Conservation (phyloP, 2,888 invertebrate species). For the Caenorhabditis sulstoni region DNA sequence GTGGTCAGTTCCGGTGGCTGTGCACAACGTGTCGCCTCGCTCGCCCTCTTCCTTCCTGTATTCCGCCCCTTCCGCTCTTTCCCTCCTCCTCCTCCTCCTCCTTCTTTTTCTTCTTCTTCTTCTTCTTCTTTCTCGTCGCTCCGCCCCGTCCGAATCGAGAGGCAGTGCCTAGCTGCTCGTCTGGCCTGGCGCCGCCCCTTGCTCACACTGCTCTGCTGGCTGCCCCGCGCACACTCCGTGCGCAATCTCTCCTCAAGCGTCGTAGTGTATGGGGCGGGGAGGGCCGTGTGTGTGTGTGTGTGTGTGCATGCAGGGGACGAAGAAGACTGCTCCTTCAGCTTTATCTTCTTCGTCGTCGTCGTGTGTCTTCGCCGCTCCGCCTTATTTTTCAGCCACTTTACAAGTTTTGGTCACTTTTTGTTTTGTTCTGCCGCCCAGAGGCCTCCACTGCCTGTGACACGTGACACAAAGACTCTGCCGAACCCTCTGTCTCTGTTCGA, state of each 20-base stretch:
- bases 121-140: background rate
- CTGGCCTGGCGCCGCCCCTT: slow-evolving; percentile 35
- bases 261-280: slow-evolving; percentile 14
- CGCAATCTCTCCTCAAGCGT: slow-evolving; percentile 32
- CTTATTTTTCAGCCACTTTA: slow-evolving; percentile 59
- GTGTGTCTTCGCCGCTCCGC: slow-evolving; percentile 41
- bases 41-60: slow-evolving; percentile 4
- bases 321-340: slow-evolving; percentile 30
- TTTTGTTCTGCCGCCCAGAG: slow-evolving; percentile 30
- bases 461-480: slow-evolving; percentile 15
- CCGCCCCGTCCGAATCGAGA: slow-evolving; percentile 18
- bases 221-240: slow-evolving; percentile 12
- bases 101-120: slow-evolving; percentile 3
- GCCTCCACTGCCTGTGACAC: slow-evolving; percentile 23
- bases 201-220: slow-evolving; percentile 26
- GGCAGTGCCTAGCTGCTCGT: slow-evolving; percentile 7
- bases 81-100: background rate
- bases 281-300: slow-evolving; percentile 1
- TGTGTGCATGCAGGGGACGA: slow-evolving; percentile 1
- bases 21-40: background rate
- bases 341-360: slow-evolving; percentile 41
- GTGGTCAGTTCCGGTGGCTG: slow-evolving; percentile 14
- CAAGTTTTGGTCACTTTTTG: slow-evolving; percentile 63
- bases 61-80: slow-evolving; percentile 1
- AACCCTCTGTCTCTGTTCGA: background rate